Evolutionary conservation across 2,797 vertebrate species (phyloP).

Genomic region (Anguilla marmorata): DNA sequence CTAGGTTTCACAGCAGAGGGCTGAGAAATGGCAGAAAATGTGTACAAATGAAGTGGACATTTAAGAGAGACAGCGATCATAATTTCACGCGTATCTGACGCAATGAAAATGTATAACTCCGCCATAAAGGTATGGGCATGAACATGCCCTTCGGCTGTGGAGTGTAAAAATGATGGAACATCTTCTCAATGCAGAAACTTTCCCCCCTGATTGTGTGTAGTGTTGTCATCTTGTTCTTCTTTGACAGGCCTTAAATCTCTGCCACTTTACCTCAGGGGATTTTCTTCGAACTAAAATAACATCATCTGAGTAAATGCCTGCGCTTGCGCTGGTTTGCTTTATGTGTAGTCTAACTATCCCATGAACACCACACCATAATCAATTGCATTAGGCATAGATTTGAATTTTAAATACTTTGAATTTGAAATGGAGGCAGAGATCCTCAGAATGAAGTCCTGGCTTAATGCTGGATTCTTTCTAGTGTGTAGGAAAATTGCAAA

Average conservation of each 20-base stretch:
- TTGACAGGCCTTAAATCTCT: constrained; percentile 15
- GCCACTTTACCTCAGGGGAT: constrained; percentile 14
- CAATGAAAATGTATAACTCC: not conserved
- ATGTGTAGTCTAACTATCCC: not conserved
- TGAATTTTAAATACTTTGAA: not conserved
- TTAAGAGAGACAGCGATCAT: not conserved
- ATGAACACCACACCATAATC: not conserved
- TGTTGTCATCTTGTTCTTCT: constrained; percentile 25
- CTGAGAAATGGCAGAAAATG: not conserved
- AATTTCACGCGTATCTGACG: not conserved
- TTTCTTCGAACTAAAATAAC: not conserved
- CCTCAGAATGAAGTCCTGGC: too few relatives aligned
- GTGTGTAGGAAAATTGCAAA: not conserved
- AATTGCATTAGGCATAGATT: not conserved
- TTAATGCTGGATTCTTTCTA: not conserved
- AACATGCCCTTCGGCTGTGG: not conserved
- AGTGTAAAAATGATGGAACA: constrained; percentile 12
- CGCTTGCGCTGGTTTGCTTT: not conserved
- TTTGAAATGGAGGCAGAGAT: not conserved
- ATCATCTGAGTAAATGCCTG: not conserved
- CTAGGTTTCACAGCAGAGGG: not conserved
- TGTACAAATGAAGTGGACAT: not conserved
- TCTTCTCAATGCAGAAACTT: not conserved
- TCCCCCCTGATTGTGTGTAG: not conserved
- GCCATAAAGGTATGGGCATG: not conserved